Conservation (phyloP, 1,140 invertebrate species). For the Aculops lycopersici region DNA sequence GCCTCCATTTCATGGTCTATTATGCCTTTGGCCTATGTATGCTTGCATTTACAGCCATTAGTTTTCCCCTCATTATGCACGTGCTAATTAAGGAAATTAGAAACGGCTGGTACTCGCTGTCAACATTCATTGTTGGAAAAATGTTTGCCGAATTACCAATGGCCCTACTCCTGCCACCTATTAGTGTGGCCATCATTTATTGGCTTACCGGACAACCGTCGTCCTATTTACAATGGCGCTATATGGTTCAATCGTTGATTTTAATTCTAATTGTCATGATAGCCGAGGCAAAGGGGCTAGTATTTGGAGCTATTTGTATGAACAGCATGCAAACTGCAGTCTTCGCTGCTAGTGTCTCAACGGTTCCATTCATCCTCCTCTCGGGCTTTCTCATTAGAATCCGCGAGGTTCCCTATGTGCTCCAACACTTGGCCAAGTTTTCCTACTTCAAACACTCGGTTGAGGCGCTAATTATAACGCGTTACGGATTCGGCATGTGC, state of each 20-base stretch:
- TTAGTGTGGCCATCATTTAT: slow-evolving; percentile 1
- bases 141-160: slow-evolving; percentile 2
- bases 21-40: neutral
- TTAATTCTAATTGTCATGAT: slow-evolving; percentile 22
- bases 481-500: slow-evolving; percentile 41
- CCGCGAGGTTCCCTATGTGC: slow-evolving; percentile 54
- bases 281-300: neutral
- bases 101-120: neutral
- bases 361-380: slow-evolving; percentile 2
- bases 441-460: slow-evolving; percentile 68
- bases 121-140: neutral
- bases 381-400: slow-evolving; percentile 40
- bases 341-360: neutral
- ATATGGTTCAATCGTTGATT: slow-evolving; percentile 39
- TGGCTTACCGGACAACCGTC: slow-evolving; percentile 12
- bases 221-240: slow-evolving; percentile 34
- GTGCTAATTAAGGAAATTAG: neutral
- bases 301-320: slow-evolving; percentile 2
- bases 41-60: neutral
- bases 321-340: slow-evolving; percentile 2
- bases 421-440: slow-evolving; percentile 56
- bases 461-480: slow-evolving; percentile 53
- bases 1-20: neutral
- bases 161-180: neutral
- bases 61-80: neutral